Evolutionary conservation across 2,888 invertebrate species (phyloP).

Genomic region (Phragmatobia fuliginosa): DNA sequence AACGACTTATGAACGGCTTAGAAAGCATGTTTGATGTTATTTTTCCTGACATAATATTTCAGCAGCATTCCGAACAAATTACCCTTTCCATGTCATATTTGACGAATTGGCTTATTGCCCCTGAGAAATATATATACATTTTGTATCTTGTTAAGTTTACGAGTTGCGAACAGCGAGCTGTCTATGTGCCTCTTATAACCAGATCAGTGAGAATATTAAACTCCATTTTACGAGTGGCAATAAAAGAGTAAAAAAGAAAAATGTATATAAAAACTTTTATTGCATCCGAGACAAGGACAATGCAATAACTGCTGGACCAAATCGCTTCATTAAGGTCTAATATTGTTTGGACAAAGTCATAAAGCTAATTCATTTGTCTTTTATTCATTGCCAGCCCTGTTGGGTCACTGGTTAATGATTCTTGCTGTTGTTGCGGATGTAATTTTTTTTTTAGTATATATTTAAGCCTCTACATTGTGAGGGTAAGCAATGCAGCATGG

Average conservation of each 20-base stretch:
- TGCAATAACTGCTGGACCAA: conserved; percentile 19
- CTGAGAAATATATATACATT: conserved; percentile 9
- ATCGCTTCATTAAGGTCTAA: conserved; percentile 1
- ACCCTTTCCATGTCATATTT: conserved; percentile 13
- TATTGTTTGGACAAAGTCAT: neutral
- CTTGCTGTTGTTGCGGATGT: neutral
- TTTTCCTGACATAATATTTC: neutral
- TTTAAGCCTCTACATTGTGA: no score
- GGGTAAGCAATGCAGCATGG: no score
- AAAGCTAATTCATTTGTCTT: neutral
- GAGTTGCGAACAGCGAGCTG: conserved; percentile 19
- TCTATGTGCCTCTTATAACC: conserved; percentile 23
- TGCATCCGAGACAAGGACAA: neutral
- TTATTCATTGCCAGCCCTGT: neutral
- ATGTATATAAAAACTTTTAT: conserved; percentile 24
- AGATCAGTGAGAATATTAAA: conserved; percentile 25
- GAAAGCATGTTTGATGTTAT: neutral
- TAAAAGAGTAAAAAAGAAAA: conserved; percentile 29
- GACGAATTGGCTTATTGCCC: conserved; percentile 11
- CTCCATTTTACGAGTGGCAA: conserved; percentile 27
- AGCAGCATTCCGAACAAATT: neutral
- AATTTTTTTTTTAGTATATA: no score
- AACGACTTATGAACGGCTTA: neutral
- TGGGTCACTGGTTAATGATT: neutral
- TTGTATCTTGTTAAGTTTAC: conserved; percentile 20